A percentile compares a stretch with the other conserved stretches of the same genome.
These are phyloP conservation scores for Drosophila dives DNA, from an alignment of 2,888 invertebrate genomes.

Conservation along the genomic window DNA sequence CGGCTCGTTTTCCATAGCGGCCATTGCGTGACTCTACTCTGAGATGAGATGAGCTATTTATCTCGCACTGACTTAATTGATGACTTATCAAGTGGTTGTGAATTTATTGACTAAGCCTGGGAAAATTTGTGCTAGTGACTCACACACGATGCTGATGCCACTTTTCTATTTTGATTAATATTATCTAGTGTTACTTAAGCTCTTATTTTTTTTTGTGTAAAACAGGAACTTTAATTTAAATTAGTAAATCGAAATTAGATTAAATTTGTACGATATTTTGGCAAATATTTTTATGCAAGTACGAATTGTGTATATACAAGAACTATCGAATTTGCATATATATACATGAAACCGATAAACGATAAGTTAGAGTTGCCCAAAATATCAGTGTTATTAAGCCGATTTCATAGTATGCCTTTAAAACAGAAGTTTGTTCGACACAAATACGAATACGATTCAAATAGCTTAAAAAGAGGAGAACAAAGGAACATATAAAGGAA, in stretches of 20 bases:
- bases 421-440: background rate
- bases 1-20: slow-evolving; percentile 72
- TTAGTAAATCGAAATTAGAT: background rate
- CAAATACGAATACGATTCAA: background rate
- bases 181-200: slow-evolving; percentile 22
- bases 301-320: slow-evolving; percentile 58
- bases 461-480: background rate
- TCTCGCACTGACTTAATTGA: slow-evolving; percentile 16
- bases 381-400: background rate
- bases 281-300: slow-evolving; percentile 47
- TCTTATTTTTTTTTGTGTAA: slow-evolving; percentile 11
- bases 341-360: slow-evolving; percentile 11
- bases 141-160: slow-evolving; percentile 50
- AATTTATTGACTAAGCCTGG: slow-evolving; percentile 22
- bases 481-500: background rate
- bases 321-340: slow-evolving; percentile 24
- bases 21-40: slow-evolving; percentile 52
- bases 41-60: slow-evolving; percentile 5
- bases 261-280: slow-evolving; percentile 47
- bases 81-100: slow-evolving; percentile 67
- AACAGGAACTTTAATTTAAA: slow-evolving; percentile 31
- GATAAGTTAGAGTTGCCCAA: slow-evolving; percentile 27
- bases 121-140: slow-evolving; percentile 56
- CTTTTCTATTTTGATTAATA: slow-evolving; percentile 3
- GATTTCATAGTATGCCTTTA: slow-evolving; percentile 10